Evolutionary conservation across 2,888 invertebrate genomes (phyloP), one percentile per base, ranked within the genome.

Genomic region (Xanthorhoe spadicearia): DNA sequence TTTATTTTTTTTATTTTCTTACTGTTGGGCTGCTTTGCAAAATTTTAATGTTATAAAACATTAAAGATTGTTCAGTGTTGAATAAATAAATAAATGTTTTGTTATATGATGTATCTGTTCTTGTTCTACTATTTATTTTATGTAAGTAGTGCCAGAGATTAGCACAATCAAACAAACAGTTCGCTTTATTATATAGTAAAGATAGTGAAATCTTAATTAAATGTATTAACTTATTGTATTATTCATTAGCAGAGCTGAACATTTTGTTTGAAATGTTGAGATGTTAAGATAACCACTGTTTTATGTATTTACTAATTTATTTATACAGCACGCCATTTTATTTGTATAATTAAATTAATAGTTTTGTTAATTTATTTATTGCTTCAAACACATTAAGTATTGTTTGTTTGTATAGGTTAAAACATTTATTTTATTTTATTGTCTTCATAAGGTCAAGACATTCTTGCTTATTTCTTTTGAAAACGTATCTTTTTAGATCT

Each of bases 281-380:
- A 48, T 48, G 5, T 1, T 17, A 15, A 48, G 48, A 48, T 55
- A 55, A 55, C 10, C 23, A 15, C 19, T 8, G 15, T 48, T 48
- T 46, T 48, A 46, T n/a, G 46, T 32, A 48, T 23, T 48, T 49
- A 18, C 17, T 28, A 32, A 61, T 48, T 54, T 10, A 48, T 28
- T 6, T 6, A n/a, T 38, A 46, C 28, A 23, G 1, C 1, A 9
- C 17, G n/a, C 32, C 32, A 50, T 61, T 48, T 61, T 46, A 43
- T 56, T 55, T 56, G 51, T 51, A 19, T 53, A 43, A 28, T 51
- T 46, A 15, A 58, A 35, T 53, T 9, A 56, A 65, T 52, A 52
- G 19, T 38, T 64, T 53, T 48, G 53, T 64, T 59, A 50, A 64
- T 50, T 59, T 55, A 59, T 65, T 65, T 65, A 65, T 55, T 23